A percentile compares a stretch with the other conserved stretches of the same genome.
These are phyloP conservation scores for Tethya wilhelma DNA, from an alignment of 37 sponge, comb jelly and placozoan genomes.

Conservation along the genomic window DNA sequence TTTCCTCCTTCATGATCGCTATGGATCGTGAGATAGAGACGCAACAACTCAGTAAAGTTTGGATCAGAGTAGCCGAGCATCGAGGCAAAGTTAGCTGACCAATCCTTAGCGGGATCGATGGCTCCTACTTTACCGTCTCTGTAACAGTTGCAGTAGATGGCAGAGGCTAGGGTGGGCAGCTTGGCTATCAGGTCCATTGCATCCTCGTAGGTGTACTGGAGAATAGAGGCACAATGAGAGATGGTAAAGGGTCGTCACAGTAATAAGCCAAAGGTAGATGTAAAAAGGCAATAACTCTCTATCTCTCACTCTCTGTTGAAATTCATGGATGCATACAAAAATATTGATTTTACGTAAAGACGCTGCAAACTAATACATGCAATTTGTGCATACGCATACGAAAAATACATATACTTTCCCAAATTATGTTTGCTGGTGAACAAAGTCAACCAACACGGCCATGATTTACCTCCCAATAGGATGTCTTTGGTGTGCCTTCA, in stretches of 20 bases:
- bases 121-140: slow-evolving; percentile 84
- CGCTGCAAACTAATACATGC: too few relatives aligned
- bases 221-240: too few relatives aligned
- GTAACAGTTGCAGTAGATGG: slow-evolving; percentile 89
- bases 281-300: too few relatives aligned
- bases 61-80: slow-evolving; percentile 89
- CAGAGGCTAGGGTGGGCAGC: slow-evolving; percentile 91
- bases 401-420: too few relatives aligned
- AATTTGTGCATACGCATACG: too few relatives aligned
- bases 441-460: too few relatives aligned
- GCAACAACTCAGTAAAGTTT: slow-evolving; percentile 85
- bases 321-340: too few relatives aligned
- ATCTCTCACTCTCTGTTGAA: too few relatives aligned
- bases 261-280: too few relatives aligned
- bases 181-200: slow-evolving; percentile 98
- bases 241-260: too few relatives aligned
- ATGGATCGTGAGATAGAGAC: slow-evolving; percentile 98
- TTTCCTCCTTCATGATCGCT: slow-evolving; percentile 99
- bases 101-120: slow-evolving; percentile 86
- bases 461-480: slow-evolving; percentile 93
- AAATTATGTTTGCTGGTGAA: too few relatives aligned
- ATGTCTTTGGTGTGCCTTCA: slow-evolving; percentile 89
- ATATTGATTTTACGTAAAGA: too few relatives aligned
- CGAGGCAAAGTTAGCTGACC: slow-evolving; percentile 95
- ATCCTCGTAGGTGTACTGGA: slow-evolving; percentile 90